Evolutionary conservation across 2,113 vertebrate species (phyloP), one percentile per base, ranked within the genome.

Genomic region (Phocoena sinus): DNA sequence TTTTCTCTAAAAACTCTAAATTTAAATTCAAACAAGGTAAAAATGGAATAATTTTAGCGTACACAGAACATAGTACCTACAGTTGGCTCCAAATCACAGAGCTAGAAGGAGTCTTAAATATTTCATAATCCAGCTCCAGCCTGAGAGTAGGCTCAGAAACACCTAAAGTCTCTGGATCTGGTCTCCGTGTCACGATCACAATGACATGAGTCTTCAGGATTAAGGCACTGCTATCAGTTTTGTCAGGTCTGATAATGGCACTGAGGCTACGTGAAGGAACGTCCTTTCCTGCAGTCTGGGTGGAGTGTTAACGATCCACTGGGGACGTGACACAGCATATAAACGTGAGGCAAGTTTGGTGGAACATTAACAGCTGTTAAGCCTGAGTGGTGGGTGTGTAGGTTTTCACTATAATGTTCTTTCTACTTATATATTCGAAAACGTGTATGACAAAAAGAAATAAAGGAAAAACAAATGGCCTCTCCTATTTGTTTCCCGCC

Each of bases 151-250:
- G 76, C 67, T 81, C 53, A 8, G n/a, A 50, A 38, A 26, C 28
- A 12, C 3, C 47, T 1, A 0, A 8, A 21, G 1, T 38, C 79
- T 50, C 58, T 14, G 23, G 11, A 3, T n/a, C 12, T 7, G 21
- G 10, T 14, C 33, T 44, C 70, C 70, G 7, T 0, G 15, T 17
- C 44, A 18, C 6, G 2, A 8, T 15, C 21, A 1, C 17, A 5
- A 23, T 3, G 73, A 56, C 83, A 1, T 0, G 2, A 1, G 23
- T 18, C 3, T 13, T 23, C 14, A 2, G 68, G 12, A 20, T 3
- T 0, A 12, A 36, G 14, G 21, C 44, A 5, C 1, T 2, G 4
- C 2, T 5, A 18, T 53, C 23, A 6, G 31, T 8, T 26, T 1
- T 21, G 47, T 31, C 25, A 6, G 31, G n/a, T 23, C 13, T 8